These are phyloP conservation scores for Lutjanus argentimaculatus DNA, from an alignment of 2,797 vertebrate genomes.

Conservation along the genomic window DNA sequence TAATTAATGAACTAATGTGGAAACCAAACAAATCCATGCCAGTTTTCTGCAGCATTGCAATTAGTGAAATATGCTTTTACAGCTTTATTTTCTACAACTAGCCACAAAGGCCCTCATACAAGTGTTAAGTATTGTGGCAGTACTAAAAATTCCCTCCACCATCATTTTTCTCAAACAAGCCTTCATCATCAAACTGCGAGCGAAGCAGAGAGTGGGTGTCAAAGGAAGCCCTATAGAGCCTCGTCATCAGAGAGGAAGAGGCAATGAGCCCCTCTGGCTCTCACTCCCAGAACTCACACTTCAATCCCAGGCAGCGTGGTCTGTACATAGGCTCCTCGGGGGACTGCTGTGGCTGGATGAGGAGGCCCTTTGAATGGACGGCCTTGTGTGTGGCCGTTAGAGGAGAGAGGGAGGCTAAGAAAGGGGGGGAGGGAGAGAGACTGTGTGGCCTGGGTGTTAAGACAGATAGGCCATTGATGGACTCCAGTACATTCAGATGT, in stretches of 20 bases:
- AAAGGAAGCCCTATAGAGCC: slow-evolving; percentile 50
- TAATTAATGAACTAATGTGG: not conserved
- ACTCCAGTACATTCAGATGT: slow-evolving; percentile 63
- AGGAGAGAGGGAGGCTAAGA: slow-evolving; percentile 12
- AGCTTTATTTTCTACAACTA: not conserved
- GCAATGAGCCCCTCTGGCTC: slow-evolving; percentile 38
- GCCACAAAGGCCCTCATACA: not conserved
- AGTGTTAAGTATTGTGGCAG: slow-evolving; percentile 4
- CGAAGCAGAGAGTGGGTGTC: slow-evolving; percentile 33
- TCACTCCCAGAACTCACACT: slow-evolving; percentile 53
- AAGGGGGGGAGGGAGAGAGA: slow-evolving; percentile 23
- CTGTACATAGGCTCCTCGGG: slow-evolving; percentile 57
- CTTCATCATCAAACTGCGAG: slow-evolving; percentile 54
- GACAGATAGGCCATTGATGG: slow-evolving; percentile 75
- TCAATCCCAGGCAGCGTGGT: slow-evolving; percentile 59
- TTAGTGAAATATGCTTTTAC: not conserved
- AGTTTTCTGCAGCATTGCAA: not conserved
- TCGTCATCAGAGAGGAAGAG: slow-evolving; percentile 56
- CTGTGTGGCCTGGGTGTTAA: slow-evolving; percentile 48
- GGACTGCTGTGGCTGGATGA: slow-evolving; percentile 59
- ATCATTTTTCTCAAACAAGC: slow-evolving; percentile 45
- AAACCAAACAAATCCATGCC: not conserved
- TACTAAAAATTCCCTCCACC: slow-evolving; percentile 14
- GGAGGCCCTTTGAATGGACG: slow-evolving; percentile 74
- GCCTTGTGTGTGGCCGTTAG: slow-evolving; percentile 71